Evolutionary conservation across 2,888 invertebrate genomes (phyloP), one percentile per base, ranked within the genome.

Genomic region (Hesperia comma): DNA sequence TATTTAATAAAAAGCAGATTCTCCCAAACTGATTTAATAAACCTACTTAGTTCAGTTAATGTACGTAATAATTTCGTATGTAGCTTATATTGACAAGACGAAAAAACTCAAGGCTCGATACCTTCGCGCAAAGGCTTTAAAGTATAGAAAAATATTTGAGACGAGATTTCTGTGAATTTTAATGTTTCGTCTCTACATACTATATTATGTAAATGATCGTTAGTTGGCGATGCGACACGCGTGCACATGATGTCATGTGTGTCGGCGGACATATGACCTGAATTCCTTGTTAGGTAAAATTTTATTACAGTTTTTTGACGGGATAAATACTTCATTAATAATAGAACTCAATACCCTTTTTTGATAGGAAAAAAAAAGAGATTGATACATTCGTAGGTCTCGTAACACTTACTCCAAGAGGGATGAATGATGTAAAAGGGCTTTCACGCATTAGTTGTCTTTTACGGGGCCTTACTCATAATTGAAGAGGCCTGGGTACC

Each of bases 241-340:
- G 51, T 51, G 21, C 51, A 17, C 12, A 51, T 51, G 51, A 51
- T 51, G 51, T 51, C 51, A 51, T 51, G 51, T 51, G 26, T 51
- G 51, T 51, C 51, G 2, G 14, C 51, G 2, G 14, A 12, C 12
- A n/a, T 51, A 21, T 51, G 51, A 26, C 51, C 51, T 26, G 26
- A 51, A 51, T 26, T 51, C 21, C 26, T 51, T 14, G 14, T 26
- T 17, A n/a, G 8, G 51, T 21, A 51, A 51, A 51, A 26, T 26
- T 51, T 19, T 49, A 49, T 19, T 49, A 49, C 12, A 49, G 1
- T 49, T 46, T 17, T 17, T 46, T 46, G 46, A 46, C 37, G 12
- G 37, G 12, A 37, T 5, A 12, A 37, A 2, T 37, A 12, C 12
- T 37, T 37, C 10, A 10, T 37, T 37, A 37, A 4, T 26, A 26